Conservation (phyloP, 2,113 vertebrate species). For the Ursus arctos region DNA sequence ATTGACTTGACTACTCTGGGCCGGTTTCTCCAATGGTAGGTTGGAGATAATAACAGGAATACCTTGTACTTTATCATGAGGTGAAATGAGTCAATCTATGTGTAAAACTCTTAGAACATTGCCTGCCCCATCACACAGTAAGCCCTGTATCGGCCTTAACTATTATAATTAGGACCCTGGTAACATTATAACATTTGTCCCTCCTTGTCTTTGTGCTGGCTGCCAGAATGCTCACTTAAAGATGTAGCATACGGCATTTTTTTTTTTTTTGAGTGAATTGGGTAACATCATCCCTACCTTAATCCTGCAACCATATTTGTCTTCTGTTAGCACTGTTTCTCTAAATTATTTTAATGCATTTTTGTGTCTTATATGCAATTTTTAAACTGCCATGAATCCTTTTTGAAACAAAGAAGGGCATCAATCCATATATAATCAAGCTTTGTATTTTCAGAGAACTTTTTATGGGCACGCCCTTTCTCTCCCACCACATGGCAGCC, state of each 20-base stretch:
- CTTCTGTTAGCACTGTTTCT: not conserved
- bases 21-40: not conserved
- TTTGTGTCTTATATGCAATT: not conserved
- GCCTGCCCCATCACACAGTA: not conserved
- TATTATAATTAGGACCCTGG: not conserved
- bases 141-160: not conserved
- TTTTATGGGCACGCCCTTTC: not conserved
- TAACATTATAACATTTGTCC: rapidly evolving
- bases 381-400: not conserved
- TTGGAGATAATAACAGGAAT: not conserved
- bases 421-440: not conserved
- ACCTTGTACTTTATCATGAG: not conserved
- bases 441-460: not conserved
- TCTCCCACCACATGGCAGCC: not conserved
- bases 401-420: not conserved
- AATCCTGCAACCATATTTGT: rapidly evolving
- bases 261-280: not conserved
- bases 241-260: rapidly evolving
- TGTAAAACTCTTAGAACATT: not conserved
- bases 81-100: not conserved
- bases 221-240: not conserved
- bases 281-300: not conserved
- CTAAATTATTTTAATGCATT: not conserved
- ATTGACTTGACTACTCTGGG: not conserved
- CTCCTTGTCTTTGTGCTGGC: not conserved